These are phyloP conservation scores for Limnodromus scolopaceus DNA, from an alignment of 2,797 vertebrate genomes.

Conservation along the genomic window DNA sequence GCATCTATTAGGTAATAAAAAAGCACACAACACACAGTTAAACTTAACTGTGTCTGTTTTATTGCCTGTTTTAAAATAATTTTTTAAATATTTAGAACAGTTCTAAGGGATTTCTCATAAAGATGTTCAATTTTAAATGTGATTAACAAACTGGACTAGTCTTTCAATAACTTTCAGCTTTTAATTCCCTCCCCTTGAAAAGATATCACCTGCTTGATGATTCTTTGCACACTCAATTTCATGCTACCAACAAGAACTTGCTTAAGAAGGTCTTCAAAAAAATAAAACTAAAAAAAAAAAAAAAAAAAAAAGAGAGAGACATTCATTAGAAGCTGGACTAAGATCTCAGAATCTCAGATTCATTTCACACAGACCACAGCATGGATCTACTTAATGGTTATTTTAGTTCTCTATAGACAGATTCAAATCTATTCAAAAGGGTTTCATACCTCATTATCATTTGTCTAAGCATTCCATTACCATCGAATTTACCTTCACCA, in stretches of 20 bases:
- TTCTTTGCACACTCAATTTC: neutral
- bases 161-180: neutral
- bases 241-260: neutral
- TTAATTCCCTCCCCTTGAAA: neutral
- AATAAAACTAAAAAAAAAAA: neutral
- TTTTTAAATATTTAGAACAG: neutral
- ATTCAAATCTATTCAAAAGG: neutral
- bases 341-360: neutral
- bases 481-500: neutral
- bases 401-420: neutral
- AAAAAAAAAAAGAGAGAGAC: neutral
- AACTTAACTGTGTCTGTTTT: neutral
- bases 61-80: neutral
- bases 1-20: neutral
- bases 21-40: neutral
- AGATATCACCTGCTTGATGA: neutral
- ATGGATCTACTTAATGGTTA: neutral
- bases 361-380: neutral
- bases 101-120: neutral
- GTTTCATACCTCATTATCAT: slow-evolving; percentile 9
- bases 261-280: neutral
- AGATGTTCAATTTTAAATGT: neutral
- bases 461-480: slow-evolving; percentile 19
- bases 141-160: neutral
- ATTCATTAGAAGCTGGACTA: neutral